These are phyloP conservation scores for Sclerurus mexicanus DNA, from an alignment of 2,113 vertebrate species.

Conservation along the genomic window DNA sequence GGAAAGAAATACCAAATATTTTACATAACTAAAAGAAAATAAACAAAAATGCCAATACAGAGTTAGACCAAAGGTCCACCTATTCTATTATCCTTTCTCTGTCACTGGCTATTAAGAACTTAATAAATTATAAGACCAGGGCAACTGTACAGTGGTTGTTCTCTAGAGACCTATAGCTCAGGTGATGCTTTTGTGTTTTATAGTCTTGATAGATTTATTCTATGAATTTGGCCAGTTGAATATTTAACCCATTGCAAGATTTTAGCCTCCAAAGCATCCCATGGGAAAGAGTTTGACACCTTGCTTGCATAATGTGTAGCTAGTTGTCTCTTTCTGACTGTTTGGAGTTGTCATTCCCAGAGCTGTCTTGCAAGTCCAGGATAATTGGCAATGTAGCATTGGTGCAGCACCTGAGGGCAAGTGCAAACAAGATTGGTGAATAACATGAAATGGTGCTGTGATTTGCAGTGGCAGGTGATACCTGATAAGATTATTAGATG, in stretches of 20 bases:
- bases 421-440: neutral
- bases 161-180: neutral
- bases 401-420: neutral
- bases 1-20: neutral
- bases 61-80: neutral
- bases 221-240: neutral
- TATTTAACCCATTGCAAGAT: neutral
- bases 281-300: neutral
- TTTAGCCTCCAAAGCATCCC: neutral
- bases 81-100: neutral
- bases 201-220: neutral
- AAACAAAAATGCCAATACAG: neutral
- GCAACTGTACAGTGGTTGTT: neutral
- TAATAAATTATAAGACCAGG: neutral
- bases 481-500: neutral
- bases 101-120: neutral
- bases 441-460: neutral
- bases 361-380: neutral
- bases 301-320: neutral
- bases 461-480: neutral
- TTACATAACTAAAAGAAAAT: neutral
- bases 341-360: neutral
- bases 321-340: neutral
- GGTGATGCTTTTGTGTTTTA: neutral
- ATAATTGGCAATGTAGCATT: neutral